Percentiles rank a stretch among this genome's conserved stretches.
Conservation (phyloP, 1,140 invertebrate genomes). For the Xylocopa sonorina region DNA sequence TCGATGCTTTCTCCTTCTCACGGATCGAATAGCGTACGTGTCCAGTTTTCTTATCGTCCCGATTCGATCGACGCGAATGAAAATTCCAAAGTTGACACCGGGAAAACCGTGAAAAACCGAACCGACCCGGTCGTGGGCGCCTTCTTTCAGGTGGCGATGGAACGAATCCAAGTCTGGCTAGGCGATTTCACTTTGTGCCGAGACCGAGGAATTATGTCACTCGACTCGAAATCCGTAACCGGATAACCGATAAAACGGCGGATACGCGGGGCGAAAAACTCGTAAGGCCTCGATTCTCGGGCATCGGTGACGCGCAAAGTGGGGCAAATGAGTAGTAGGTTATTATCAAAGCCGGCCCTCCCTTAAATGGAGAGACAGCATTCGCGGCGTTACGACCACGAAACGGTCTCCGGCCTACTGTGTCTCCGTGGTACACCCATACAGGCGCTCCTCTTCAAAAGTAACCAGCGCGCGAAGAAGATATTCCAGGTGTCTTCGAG, state of each 20-base stretch:
- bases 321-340: constrained; percentile 66
- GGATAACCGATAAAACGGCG: constrained; percentile 58
- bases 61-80: background rate
- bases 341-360: constrained; percentile 68
- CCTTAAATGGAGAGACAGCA: constrained; percentile 70
- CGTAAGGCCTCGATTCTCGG: constrained; percentile 53
- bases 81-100: background rate
- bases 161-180: background rate
- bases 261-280: constrained; percentile 28
- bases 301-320: constrained; percentile 41
- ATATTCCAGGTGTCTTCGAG: constrained; percentile 36
- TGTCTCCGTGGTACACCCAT: no score
- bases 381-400: constrained; percentile 55
- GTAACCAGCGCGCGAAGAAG: no score
- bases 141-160: background rate
- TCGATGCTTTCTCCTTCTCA: constrained; percentile 10
- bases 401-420: constrained; percentile 5
- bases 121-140: no score
- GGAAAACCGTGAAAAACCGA: background rate
- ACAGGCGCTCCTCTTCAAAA: no score
- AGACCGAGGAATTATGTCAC: constrained; percentile 46
- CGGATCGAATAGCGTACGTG: background rate
- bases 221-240: constrained; percentile 56
- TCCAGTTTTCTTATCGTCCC: background rate
- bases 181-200: constrained; percentile 16